Evolutionary conservation across 1,140 invertebrate species (phyloP).

Genomic region (Pissodes strobi): DNA sequence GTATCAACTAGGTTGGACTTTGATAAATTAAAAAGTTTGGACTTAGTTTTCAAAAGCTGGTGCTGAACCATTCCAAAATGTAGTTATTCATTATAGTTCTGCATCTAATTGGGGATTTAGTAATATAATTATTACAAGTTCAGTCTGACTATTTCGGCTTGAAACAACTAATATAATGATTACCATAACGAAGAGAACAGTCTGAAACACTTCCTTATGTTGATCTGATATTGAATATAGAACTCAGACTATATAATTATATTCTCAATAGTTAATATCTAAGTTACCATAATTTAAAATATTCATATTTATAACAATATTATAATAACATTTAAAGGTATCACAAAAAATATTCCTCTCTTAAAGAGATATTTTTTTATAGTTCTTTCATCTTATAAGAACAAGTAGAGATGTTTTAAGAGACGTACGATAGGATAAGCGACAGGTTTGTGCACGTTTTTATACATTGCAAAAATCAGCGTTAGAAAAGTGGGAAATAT

Average conservation of each 20-base stretch:
- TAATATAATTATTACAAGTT: too few species aligned
- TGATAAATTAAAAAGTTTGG: too few species aligned
- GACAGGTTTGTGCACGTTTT: conserved; percentile 18
- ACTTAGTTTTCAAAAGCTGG: too few species aligned
- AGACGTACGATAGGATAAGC: conserved; percentile 13
- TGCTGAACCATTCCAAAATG: too few species aligned
- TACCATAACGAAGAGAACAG: too few species aligned
- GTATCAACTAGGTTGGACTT: too few species aligned
- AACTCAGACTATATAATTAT: conserved; percentile 32
- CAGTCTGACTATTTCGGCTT: too few species aligned
- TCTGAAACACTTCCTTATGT: too few species aligned
- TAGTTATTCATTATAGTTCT: too few species aligned
- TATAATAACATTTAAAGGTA: conserved; percentile 47
- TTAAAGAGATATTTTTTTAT: conserved; percentile 40
- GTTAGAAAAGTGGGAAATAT: too few species aligned
- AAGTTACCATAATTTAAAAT: conserved; percentile 41
- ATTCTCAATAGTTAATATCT: conserved; percentile 36
- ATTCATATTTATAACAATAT: conserved; percentile 50
- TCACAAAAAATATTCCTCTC: conserved; percentile 51
- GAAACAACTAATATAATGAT: too few species aligned
- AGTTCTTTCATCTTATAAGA: conserved; percentile 35
- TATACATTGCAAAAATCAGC: conserved; percentile 19
- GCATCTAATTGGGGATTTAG: too few species aligned
- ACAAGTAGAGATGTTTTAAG: conserved; percentile 26
- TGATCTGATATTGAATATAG: conserved; percentile 30